A percentile compares a stretch with the other conserved stretches of the same genome.
Evolutionary conservation across 2,888 invertebrate species (phyloP).

Genomic region (Polia nebulosa): DNA sequence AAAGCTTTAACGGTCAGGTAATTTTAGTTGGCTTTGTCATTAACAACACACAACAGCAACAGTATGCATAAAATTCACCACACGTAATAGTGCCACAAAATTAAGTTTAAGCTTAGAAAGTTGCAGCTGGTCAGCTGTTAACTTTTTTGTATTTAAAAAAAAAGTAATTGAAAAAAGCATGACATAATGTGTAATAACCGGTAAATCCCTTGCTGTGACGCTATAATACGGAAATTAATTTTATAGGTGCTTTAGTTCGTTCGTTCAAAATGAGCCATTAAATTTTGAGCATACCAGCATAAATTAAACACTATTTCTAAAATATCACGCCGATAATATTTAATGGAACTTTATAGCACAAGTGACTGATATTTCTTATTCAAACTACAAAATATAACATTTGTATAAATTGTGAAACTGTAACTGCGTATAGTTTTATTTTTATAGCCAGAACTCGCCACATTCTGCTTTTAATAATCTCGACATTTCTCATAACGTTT

Average conservation of each 20-base stretch:
- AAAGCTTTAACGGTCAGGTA: too few relatives aligned
- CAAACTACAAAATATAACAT: constrained; percentile 40
- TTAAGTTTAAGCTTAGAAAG: too few relatives aligned
- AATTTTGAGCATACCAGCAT: constrained; percentile 35
- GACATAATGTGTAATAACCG: constrained; percentile 6
- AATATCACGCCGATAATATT: constrained; percentile 56
- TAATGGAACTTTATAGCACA: constrained; percentile 31
- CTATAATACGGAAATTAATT: constrained; percentile 43
- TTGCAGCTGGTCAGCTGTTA: too few relatives aligned
- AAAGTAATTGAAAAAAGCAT: constrained; percentile 12
- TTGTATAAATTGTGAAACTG: constrained; percentile 40
- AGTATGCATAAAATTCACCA: too few relatives aligned
- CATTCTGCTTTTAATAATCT: constrained; percentile 68
- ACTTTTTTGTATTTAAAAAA: too few relatives aligned
- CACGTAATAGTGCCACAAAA: too few relatives aligned
- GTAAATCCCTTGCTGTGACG: constrained; percentile 40
- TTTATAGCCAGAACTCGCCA: constrained; percentile 62
- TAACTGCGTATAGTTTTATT: constrained; percentile 53
- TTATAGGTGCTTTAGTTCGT: constrained; percentile 48
- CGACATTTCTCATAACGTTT: constrained; percentile 69
- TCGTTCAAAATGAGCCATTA: constrained; percentile 51
- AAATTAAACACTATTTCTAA: constrained; percentile 55
- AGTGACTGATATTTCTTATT: constrained; percentile 52
- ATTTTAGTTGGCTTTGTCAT: too few relatives aligned
- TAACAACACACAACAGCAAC: too few relatives aligned